These are phyloP conservation scores for Aplysia californica DNA, from an alignment of 1,140 invertebrate species.

Conservation along the genomic window DNA sequence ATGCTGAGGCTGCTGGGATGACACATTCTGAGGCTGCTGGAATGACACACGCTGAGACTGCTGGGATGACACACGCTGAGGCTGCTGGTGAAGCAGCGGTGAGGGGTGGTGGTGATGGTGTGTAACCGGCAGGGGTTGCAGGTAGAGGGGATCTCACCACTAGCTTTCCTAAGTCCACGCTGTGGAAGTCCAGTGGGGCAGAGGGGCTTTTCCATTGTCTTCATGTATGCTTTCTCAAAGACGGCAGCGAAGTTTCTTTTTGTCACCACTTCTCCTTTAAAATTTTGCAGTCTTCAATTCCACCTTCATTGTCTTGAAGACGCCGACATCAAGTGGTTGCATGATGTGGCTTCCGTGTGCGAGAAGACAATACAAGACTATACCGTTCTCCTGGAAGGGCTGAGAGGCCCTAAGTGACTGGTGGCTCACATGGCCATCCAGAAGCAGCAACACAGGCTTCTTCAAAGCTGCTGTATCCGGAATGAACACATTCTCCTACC, in stretches of 20 bases:
- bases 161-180: too few relatives aligned
- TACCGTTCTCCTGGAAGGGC: constrained; percentile 20
- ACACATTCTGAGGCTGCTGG: too few relatives aligned
- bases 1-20: too few relatives aligned
- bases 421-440: too few relatives aligned
- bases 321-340: not conserved
- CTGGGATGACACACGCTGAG: too few relatives aligned
- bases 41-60: too few relatives aligned
- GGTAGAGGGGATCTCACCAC: too few relatives aligned
- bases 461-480: not conserved
- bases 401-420: constrained; percentile 4
- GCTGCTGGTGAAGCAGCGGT: too few relatives aligned
- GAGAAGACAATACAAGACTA: constrained; percentile 25
- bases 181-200: too few relatives aligned
- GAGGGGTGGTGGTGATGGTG: too few relatives aligned
- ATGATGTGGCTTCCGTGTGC: constrained; percentile 23
- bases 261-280: not conserved
- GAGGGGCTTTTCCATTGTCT: too few relatives aligned
- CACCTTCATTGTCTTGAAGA: not conserved
- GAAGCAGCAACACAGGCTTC: constrained; percentile 16
- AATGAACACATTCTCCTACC: not conserved
- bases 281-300: not conserved
- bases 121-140: too few relatives aligned
- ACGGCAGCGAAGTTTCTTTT: not conserved
- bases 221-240: not conserved